Base-by-base conservation (phyloP, 2,888 invertebrate species). In the Acanthopleura granulata region DNA sequence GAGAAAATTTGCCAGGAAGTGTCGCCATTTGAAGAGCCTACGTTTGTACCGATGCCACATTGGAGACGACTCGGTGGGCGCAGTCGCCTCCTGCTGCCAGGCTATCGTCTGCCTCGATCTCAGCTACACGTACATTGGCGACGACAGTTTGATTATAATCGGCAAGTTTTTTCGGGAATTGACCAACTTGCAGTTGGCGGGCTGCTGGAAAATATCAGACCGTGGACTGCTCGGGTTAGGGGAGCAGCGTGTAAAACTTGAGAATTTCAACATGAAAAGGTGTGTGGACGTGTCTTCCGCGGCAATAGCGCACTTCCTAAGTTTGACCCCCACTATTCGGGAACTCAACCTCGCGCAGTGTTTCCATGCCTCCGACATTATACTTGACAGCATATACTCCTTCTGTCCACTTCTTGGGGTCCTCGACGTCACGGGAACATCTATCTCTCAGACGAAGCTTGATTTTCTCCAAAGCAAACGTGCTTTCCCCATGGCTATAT, bases 71-170 rank as follows among this genome's bases (percentile, higher is more conserved):
- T 66, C 66, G 15, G 25, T 66, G 6, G 16, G 22, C 6, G 22
- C 66, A 15, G 22, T 66, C 3, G 66, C 29, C 18, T 18, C 22
- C 16, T 12, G 16, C 22, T 66, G 66, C 29, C 66, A 6, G 16
- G 16, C 16, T 16, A 22, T 66, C 4, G 22, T 22, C 18, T 27
- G 4, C 25, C 66, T 66, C 16, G 66, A 66, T 66, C 29, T 66
- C 27, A 66, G 66, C 25, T 66, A 27, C 66, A 66, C 66, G 29
- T 66, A 27, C 29, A 66, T 66, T 27, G 25, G 66, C 66, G 29
- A 66, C 29, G 66, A 66, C 1, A 66, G 66, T 66, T 27, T 66
- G 66, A 27, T 22, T 66, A 27, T 27, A 15, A 66, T 66, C 14
- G 66, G 66, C 25, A 66, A 66, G 25, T 66, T 27, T 27, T 27